A percentile compares a stretch with the other conserved stretches of the same genome.
phyloP scores from a whole-genome alignment of 2,888 invertebrate genomes.

The Phlogophora meticulosa region DNA sequence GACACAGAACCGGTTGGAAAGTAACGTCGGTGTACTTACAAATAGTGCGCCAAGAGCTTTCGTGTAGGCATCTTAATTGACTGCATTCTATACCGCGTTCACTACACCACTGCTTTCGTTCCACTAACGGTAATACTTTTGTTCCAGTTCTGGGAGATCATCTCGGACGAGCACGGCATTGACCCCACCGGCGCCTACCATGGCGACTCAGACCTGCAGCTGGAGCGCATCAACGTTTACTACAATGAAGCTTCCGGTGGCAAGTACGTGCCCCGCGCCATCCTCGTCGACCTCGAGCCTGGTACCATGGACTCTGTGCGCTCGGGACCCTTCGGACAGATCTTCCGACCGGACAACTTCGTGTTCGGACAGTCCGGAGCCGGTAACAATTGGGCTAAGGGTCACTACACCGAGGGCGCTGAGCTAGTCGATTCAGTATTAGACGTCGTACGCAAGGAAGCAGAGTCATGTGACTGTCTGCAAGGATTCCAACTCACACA shows the following conservation, averaged over 20 bases:
- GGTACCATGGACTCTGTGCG: slow-evolving; percentile 99
- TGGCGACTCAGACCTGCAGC: slow-evolving; percentile 97
- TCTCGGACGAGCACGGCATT: slow-evolving; percentile 98
- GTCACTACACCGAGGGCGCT: slow-evolving; percentile 98
- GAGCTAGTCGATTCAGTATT: slow-evolving; percentile 94
- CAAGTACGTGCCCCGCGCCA: slow-evolving; percentile 98
- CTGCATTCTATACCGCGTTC: slow-evolving; percentile 70
- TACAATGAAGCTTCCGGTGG: slow-evolving; percentile 98
- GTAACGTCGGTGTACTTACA: slow-evolving; percentile 75
- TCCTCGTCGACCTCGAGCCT: slow-evolving; percentile 98
- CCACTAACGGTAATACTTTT: slow-evolving; percentile 94
- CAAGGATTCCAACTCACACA: slow-evolving; percentile 97
- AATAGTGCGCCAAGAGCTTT: slow-evolving; percentile 76
- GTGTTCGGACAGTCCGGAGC: slow-evolving; percentile 97
- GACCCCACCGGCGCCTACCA: slow-evolving; percentile 97
- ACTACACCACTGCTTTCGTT: slow-evolving; percentile 64
- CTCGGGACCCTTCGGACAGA: slow-evolving; percentile 98
- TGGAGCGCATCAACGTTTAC: slow-evolving; percentile 98
- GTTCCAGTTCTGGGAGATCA: slow-evolving; percentile 96
- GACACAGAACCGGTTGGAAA: slow-evolving; percentile 84
- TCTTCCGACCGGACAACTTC: slow-evolving; percentile 98
- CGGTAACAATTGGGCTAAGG: slow-evolving; percentile 97
- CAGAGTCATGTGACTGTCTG: slow-evolving; percentile 97
- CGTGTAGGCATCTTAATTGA: slow-evolving; percentile 83
- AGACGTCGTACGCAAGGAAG: slow-evolving; percentile 96